Evolutionary conservation across 2,797 vertebrate species (phyloP).

Genomic region (Prunella strophiata): DNA sequence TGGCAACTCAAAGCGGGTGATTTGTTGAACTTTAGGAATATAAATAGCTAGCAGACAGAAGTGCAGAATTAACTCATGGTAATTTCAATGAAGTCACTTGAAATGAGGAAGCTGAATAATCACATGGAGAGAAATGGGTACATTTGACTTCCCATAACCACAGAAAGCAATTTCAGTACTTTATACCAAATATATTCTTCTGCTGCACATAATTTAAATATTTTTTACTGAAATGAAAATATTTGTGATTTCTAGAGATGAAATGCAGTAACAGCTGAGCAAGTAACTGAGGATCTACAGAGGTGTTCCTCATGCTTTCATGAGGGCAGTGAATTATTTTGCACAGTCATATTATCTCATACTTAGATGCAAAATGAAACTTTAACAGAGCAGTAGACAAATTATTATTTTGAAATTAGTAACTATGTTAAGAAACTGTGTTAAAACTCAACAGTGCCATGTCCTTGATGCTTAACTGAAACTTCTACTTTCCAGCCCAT

Average conservation of each 20-base stretch:
- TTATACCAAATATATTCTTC: neutral
- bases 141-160: neutral
- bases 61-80: neutral
- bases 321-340: neutral
- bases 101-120: neutral
- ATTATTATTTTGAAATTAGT: neutral
- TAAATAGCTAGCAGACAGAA: neutral
- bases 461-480: neutral
- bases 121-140: neutral
- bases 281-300: neutral
- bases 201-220: neutral
- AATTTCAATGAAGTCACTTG: neutral
- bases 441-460: neutral
- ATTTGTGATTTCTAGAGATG: neutral
- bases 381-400: neutral
- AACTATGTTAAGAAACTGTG: neutral
- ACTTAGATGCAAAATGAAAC: neutral
- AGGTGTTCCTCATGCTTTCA: neutral
- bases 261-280: neutral
- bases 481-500: neutral
- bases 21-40: neutral
- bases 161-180: neutral
- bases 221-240: neutral
- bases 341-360: neutral
- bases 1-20: neutral